Base-by-base conservation (phyloP, 2,888 invertebrate species). In the Bombylius discolor region DNA sequence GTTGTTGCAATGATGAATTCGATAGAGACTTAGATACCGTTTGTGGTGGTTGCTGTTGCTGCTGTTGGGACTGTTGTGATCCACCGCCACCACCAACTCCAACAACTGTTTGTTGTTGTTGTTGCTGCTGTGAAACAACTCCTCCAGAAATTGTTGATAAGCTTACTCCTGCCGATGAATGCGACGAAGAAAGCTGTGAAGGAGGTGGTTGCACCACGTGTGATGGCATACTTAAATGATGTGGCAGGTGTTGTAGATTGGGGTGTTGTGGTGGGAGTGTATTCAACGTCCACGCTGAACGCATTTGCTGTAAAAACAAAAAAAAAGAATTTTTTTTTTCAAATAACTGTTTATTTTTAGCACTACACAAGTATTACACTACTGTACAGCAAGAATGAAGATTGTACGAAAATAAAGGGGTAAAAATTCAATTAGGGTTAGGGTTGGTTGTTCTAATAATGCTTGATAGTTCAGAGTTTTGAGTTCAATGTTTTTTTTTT, bases 211-310 rank as follows among this genome's bases (percentile, higher is more conserved):
- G 53, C 53, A 55, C 53, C 47, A 59, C 57, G 45, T 59, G 59
- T 51, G 59, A 59, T 53, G 36, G 42, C 39, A 56, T 55, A 51
- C 42, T 53, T 52, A 58, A 47, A 55, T 57, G 57, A 32, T 51
- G 49, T 52, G 57, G 51, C 53, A 56, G 42, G 49, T 56, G 56
- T 34, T 52, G 55, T 33, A 53, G 45, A 33, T 45, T 50, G 14
- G 54, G 56, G 53, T 56, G 60, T 45, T 57, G 59, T 13, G 58
- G 60, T 36, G 61, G 59, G 47, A 61, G 48, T 39, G 61, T 50
- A 53, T 60, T 61, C 49, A 61, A 53, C 31, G 58, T 55, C 61
- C 61, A 61, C 34, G 57, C 57, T 50, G 60, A 52, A 54, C 54
- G 57, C 53, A 56, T 57, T 56, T 60, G 56, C 57, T 59, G 48